These are phyloP conservation scores for Steinernema scapterisci DNA, from an alignment of 2,888 invertebrate genomes.

Conservation along the genomic window DNA sequence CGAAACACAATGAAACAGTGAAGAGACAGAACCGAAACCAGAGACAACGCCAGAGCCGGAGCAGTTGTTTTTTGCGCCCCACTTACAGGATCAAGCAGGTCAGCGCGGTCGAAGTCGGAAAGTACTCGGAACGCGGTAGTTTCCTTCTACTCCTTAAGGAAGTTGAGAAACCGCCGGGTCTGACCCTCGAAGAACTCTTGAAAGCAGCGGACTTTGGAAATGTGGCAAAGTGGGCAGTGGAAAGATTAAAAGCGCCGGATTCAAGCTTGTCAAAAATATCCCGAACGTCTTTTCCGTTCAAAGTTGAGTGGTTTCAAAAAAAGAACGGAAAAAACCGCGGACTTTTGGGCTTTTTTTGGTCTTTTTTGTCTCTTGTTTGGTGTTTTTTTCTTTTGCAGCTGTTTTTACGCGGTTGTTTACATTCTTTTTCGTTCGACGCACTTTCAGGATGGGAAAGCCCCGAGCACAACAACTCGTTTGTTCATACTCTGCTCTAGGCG, in stretches of 20 bases:
- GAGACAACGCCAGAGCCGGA: conserved; percentile 22
- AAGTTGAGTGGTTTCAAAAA: background rate
- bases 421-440: conserved; percentile 25
- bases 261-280: too few species aligned
- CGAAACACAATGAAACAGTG: conserved; percentile 32
- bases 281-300: too few species aligned
- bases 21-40: conserved; percentile 31
- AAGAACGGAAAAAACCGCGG: background rate
- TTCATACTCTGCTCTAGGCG: conserved; percentile 27
- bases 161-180: too few species aligned
- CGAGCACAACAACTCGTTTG: background rate
- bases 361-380: background rate
- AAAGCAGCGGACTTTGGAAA: too few species aligned
- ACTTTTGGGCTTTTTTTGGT: conserved; percentile 4
- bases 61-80: conserved; percentile 32
- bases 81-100: conserved; percentile 17
- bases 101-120: background rate
- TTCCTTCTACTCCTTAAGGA: too few species aligned
- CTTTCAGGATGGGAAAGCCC: conserved; percentile 31
- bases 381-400: conserved; percentile 11
- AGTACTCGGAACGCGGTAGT: background rate
- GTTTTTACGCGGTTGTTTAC: conserved; percentile 27
- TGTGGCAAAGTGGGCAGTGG: too few species aligned
- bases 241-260: too few species aligned
- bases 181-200: too few species aligned